Evolutionary conservation across 2,888 invertebrate genomes (phyloP), one percentile per base, ranked within the genome.

Genomic region (Nephrotoma guestfalica): DNA sequence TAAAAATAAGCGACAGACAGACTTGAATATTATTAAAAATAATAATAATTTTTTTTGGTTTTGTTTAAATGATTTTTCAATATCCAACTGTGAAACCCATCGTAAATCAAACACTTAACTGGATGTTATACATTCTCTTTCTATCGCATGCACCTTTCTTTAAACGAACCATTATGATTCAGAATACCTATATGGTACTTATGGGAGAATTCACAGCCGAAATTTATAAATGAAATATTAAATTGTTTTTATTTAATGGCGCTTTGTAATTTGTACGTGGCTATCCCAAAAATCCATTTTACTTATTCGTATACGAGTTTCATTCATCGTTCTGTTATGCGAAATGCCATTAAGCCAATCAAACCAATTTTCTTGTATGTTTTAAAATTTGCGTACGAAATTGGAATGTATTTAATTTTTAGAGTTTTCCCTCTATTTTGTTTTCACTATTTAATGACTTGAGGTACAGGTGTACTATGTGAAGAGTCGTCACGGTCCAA

Each of bases 41-140:
- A 86, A 86, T 57, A 51, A 71, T 71, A 71, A 18, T 2, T 3
- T 15, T 51, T 15, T 51, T 15, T 15, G 15, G 51, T 30, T 71
- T 71, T 71, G 71, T 71, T 71, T 71, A 71, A 71, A 71, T 71
- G 71, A 71, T 71, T 71, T 71, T 71, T 71, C 71, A 71, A 71
- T 71, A 71, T 71, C 85, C 41, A 43, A 57, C 86, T 86, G 86
- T 86, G 86, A 57, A 86, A 85, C 43, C 51, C 40, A 45, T 86
- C 86, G 86, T 86, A 86, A 86, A 86, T 86, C 86, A 86, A 51
- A 86, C 86, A 86, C 57, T 86, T 86, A 86, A 86, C 41, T 71
- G 71, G 71, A 71, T 71, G 30, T 71, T 71, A 30, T 71, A 71
- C 71, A 71, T 71, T 71, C 71, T 30, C 30, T 30, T 30, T 30